Base-by-base conservation (phyloP, 2,797 vertebrate genomes). In the Falco biarmicus region DNA sequence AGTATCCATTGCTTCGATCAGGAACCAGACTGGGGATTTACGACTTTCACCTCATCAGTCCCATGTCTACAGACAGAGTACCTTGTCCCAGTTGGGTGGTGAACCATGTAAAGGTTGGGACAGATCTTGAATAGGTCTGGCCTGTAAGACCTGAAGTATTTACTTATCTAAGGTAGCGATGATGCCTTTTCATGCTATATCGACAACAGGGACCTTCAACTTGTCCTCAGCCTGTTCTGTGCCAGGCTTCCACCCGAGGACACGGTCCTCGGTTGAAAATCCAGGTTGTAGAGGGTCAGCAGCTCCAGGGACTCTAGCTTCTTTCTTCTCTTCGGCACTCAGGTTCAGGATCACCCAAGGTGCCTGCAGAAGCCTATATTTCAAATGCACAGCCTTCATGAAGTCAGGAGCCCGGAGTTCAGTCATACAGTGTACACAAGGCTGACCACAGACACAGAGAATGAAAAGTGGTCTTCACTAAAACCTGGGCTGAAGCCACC, bases 211-310 rank as follows among this genome's bases (percentile, higher is more conserved):
- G 39, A 54, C 26, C 56, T 41, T 43, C 22, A 63, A 71, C 10
- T 34, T 22, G n/a, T 56, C 21, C 66, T 78, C 54, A 81, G 20
- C 17, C 41, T 31, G 31, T 68, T 78, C 51, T 74, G 68, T 32
- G 21, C 28, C n/a, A 60, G 47, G 9, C 7, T 78, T 60, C 50
- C 37, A 66, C 12, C 1, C 5, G 73, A 29, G 18, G 47, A 66
- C 43, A 61, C 0, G 1, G 26, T 5, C 9, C 60, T 47, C 0
- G 0, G 32, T 0, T 70, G 69, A 70, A 88, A 90, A 60, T 8
- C 25, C 61, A 74, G 26, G 34, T 5, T 61, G 25, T 13, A 48
- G 28, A 79, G 17, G 13, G 13, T 37, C 60, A 77, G 77, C 13
- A 3, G n/a, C 51, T 61, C 31, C 80, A 66, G 29, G 32, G 25